These are phyloP conservation scores for Pogonus chalceus DNA, from an alignment of 1,140 invertebrate species.

Conservation along the genomic window DNA sequence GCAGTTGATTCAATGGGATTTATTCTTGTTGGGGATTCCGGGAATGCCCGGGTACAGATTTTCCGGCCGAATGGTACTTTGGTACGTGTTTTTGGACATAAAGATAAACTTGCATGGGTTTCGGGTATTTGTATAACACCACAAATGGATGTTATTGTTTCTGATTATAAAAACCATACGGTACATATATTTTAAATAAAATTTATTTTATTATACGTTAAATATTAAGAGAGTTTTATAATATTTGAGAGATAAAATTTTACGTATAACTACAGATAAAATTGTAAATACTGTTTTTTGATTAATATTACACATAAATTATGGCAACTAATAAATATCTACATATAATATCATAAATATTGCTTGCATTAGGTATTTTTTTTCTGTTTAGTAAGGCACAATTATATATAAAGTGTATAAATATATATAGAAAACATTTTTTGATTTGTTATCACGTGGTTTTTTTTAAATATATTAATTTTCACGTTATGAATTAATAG, in stretches of 20 bases:
- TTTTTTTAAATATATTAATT: background rate
- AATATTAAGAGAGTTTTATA: background rate
- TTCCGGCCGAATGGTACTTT: slow-evolving; percentile 54
- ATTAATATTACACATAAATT: background rate
- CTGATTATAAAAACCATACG: slow-evolving; percentile 59
- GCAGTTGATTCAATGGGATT: slow-evolving; percentile 59
- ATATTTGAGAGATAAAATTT: background rate
- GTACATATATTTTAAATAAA: slow-evolving; percentile 53
- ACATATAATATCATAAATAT: background rate
- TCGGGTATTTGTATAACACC: slow-evolving; percentile 56
- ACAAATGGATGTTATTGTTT: slow-evolving; percentile 54
- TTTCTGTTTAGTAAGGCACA: background rate
- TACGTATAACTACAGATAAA: background rate
- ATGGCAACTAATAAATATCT: slow-evolving; percentile 4
- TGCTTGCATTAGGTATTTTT: background rate
- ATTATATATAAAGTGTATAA: slow-evolving; percentile 1
- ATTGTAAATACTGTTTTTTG: background rate
- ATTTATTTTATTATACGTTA: background rate
- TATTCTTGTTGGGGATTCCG: slow-evolving; percentile 65
- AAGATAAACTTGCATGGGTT: slow-evolving; percentile 58
- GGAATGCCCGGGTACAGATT: slow-evolving; percentile 65
- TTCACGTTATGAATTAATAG: too few relatives aligned
- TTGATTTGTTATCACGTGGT: background rate
- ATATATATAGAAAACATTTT: background rate
- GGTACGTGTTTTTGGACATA: slow-evolving; percentile 51